phyloP scores from a whole-genome alignment of 2,797 vertebrate genomes.

The Coilia nasus region DNA sequence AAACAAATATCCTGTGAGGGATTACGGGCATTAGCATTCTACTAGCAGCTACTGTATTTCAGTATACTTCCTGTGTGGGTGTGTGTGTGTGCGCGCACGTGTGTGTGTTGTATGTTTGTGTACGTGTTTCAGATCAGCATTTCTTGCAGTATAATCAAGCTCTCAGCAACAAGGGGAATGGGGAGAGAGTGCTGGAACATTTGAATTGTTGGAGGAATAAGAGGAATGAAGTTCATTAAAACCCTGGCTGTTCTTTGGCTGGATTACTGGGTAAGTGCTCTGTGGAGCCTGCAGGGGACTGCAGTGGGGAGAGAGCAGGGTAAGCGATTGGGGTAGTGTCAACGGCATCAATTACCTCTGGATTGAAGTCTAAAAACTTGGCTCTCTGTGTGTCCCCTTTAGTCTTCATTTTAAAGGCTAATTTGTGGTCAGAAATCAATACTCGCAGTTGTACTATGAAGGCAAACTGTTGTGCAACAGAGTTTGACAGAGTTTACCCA shows the following conservation, averaged over 20 bases:
- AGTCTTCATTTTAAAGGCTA: neutral
- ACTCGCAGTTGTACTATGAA: neutral
- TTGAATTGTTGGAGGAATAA: neutral
- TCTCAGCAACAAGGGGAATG: neutral
- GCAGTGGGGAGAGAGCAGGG: neutral
- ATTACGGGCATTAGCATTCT: neutral
- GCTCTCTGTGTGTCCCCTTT: neutral
- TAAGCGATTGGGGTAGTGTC: neutral
- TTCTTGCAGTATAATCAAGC: neutral
- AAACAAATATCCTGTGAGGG: neutral
- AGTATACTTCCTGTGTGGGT: neutral
- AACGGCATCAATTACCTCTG: neutral
- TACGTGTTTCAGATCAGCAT: neutral
- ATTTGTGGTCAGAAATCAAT: slow-evolving; percentile 11
- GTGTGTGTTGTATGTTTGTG: neutral
- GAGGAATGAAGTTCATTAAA: slow-evolving; percentile 14
- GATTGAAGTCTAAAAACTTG: neutral
- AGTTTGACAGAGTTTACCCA: slow-evolving; percentile 7
- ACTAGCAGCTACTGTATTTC: neutral
- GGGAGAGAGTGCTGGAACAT: neutral
- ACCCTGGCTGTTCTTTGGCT: neutral
- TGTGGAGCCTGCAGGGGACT: neutral
- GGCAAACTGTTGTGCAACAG: slow-evolving; percentile 3
- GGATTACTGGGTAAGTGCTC: neutral
- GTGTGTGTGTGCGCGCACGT: neutral